Evolutionary conservation across 2,113 vertebrate species (phyloP).

Genomic region (Catharus bicknelli): DNA sequence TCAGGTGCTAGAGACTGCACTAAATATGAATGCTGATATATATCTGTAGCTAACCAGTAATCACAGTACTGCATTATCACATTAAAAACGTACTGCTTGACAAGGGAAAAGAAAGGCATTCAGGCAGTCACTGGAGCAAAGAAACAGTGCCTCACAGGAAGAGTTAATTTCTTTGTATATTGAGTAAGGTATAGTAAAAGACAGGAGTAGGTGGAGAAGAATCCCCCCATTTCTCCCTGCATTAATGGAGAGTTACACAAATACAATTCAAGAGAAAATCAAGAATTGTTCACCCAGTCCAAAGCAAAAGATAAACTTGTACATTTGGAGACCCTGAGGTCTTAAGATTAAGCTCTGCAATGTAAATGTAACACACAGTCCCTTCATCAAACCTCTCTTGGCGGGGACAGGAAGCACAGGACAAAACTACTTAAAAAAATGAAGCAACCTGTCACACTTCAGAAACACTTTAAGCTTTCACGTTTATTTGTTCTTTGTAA

Average conservation of each 20-base stretch:
- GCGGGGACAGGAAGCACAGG: background rate
- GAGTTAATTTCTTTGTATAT: conserved; percentile 30
- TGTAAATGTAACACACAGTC: background rate
- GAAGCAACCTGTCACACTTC: background rate
- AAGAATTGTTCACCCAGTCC: background rate
- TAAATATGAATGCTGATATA: background rate
- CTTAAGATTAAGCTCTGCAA: background rate
- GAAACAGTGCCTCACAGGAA: conserved; percentile 40
- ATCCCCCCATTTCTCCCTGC: background rate
- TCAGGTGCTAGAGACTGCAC: background rate
- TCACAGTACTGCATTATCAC: conserved; percentile 21
- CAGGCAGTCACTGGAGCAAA: conserved; percentile 35
- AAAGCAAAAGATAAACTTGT: background rate
- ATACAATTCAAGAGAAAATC: background rate
- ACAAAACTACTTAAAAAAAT: conserved; percentile 5
- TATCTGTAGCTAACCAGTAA: conserved; percentile 7
- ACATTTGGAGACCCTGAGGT: background rate
- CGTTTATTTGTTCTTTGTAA: background rate
- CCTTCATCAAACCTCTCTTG: background rate
- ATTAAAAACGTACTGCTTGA: background rate
- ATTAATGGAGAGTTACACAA: background rate
- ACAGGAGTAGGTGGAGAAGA: conserved; percentile 40
- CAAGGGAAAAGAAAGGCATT: conserved; percentile 42
- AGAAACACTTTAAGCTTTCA: background rate
- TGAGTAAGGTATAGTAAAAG: conserved; percentile 28